Evolutionary conservation across 2,113 vertebrate species (phyloP).

Genomic region (Hypocryptadius cinnamomeus): DNA sequence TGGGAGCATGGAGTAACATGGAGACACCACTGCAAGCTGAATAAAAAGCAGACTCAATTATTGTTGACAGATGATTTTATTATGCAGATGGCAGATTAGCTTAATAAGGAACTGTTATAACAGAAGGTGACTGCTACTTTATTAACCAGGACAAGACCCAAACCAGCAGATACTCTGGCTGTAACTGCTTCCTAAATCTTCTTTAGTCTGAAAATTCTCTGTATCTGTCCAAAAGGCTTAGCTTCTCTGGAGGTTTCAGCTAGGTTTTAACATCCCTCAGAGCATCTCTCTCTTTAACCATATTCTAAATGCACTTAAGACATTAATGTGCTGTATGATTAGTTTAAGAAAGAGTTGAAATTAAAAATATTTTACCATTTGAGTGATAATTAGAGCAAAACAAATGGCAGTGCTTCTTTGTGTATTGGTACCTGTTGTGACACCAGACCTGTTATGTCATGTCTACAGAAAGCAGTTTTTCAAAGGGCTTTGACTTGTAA

Average conservation of each 20-base stretch:
- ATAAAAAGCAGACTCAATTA: background rate
- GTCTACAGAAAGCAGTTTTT: background rate
- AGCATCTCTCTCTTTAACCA: background rate
- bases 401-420: background rate
- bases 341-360: background rate
- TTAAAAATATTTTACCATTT: background rate
- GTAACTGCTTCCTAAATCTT: background rate
- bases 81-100: background rate
- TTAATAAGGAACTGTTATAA: background rate
- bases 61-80: background rate
- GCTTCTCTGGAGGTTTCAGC: background rate
- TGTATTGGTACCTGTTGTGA: background rate
- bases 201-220: background rate
- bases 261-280: background rate
- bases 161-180: background rate
- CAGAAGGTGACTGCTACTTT: background rate
- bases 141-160: background rate
- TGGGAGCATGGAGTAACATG: background rate
- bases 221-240: background rate
- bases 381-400: background rate
- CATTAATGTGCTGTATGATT: background rate
- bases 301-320: background rate
- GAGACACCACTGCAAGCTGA: background rate
- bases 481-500: background rate
- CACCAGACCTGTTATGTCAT: background rate